Evolutionary conservation across 2,888 invertebrate species (phyloP).

Genomic region (Priocnemis perturbator): DNA sequence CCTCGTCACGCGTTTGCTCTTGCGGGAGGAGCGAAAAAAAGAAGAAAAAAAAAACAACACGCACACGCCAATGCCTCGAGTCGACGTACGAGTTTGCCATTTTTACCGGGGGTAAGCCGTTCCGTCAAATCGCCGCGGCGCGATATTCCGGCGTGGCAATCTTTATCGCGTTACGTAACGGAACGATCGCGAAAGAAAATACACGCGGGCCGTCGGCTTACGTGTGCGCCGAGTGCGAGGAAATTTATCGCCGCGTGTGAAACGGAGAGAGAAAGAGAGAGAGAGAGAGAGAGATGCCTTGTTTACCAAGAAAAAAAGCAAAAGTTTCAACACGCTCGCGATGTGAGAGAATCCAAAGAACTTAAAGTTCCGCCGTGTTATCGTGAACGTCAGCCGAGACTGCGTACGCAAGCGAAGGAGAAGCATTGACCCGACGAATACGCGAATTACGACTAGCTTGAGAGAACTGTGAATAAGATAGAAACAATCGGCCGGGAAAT

Average conservation of each 20-base stretch:
- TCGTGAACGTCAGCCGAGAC: too few species aligned
- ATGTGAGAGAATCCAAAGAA: too few species aligned
- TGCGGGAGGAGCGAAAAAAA: too few species aligned
- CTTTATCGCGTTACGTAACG: conserved; percentile 9
- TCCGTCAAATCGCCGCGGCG: not conserved
- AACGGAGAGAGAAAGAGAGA: not conserved
- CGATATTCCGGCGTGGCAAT: conserved; percentile 4
- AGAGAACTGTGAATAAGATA: too few species aligned
- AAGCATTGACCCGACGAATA: too few species aligned
- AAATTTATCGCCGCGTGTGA: not conserved
- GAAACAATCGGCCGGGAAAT: too few species aligned
- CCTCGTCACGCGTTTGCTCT: too few species aligned
- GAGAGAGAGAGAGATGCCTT: not conserved
- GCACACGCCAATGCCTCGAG: not conserved
- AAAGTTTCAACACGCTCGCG: not conserved
- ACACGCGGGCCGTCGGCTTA: not conserved
- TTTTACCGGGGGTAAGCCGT: too few species aligned
- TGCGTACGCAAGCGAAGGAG: too few species aligned
- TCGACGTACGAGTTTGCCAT: too few species aligned
- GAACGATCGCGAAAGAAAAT: not conserved
- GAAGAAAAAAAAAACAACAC: not conserved
- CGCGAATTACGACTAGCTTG: too few species aligned
- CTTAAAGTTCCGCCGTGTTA: too few species aligned
- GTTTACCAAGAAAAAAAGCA: not conserved
- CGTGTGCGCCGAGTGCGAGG: not conserved